Evolutionary conservation across 2,888 invertebrate species (phyloP).

Genomic region (Lithophane socia): DNA sequence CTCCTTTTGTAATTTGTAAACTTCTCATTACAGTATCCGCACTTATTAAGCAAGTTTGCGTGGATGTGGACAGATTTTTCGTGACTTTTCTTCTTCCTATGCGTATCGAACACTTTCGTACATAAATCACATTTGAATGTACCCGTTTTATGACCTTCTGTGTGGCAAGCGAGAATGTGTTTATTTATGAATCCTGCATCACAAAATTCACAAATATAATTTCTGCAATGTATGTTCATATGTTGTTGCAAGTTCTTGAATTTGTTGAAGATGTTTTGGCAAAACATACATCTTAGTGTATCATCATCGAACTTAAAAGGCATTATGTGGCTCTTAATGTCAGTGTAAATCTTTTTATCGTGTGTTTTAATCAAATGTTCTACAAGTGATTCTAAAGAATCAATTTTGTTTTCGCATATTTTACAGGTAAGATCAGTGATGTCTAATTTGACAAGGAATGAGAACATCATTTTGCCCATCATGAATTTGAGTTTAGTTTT

Average conservation of each 20-base stretch:
- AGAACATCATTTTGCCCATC: slow-evolving; percentile 67
- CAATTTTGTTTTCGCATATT: slow-evolving; percentile 58
- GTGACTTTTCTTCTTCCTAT: slow-evolving; percentile 83
- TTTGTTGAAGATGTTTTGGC: slow-evolving; percentile 55
- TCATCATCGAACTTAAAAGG: slow-evolving; percentile 64
- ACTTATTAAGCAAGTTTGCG: slow-evolving; percentile 73
- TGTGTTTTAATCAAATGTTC: slow-evolving; percentile 66
- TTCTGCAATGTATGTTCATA: slow-evolving; percentile 82
- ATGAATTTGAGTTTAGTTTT: slow-evolving; percentile 65
- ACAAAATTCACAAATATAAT: slow-evolving; percentile 80
- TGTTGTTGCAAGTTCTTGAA: slow-evolving; percentile 78
- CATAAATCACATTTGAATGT: slow-evolving; percentile 81
- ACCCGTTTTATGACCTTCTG: slow-evolving; percentile 77
- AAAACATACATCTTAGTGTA: slow-evolving; percentile 58
- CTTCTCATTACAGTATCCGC: slow-evolving; percentile 78
- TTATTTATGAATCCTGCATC: slow-evolving; percentile 80
- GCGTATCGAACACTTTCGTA: slow-evolving; percentile 86
- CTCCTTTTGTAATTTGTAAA: slow-evolving; percentile 77
- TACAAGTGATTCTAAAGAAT: slow-evolving; percentile 55
- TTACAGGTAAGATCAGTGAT: slow-evolving; percentile 61
- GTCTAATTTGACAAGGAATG: slow-evolving; percentile 67
- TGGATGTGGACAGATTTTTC: slow-evolving; percentile 82
- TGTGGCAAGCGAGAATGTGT: slow-evolving; percentile 76
- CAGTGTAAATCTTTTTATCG: slow-evolving; percentile 57
- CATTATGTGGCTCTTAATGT: slow-evolving; percentile 67